Evolutionary conservation across 2,888 invertebrate genomes (phyloP).

Genomic region (Phytoseiulus persimilis): DNA sequence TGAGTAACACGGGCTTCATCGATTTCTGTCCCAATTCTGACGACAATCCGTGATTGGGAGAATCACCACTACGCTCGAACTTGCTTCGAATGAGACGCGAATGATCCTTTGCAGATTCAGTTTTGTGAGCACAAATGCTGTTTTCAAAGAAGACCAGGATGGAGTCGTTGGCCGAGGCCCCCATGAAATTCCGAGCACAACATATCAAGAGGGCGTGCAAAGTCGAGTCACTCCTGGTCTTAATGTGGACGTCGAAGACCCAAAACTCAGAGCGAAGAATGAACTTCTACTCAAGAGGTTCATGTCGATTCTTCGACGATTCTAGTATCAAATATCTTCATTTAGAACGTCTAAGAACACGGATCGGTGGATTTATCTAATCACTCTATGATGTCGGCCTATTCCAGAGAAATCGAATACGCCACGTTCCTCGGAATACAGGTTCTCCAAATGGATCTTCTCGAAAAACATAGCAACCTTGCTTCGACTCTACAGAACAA

Average conservation of each 20-base stretch:
- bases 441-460: slow-evolving; percentile 12
- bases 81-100: too few relatives aligned
- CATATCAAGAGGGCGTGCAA: slow-evolving; percentile 9
- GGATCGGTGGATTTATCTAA: too few relatives aligned
- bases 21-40: too few relatives aligned
- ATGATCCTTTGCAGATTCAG: not conserved
- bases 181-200: slow-evolving; percentile 6
- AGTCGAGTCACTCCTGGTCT: slow-evolving; percentile 17
- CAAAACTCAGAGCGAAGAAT: not conserved
- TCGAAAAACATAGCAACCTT: not conserved
- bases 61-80: too few relatives aligned
- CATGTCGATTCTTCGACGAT: too few relatives aligned
- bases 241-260: not conserved
- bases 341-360: too few relatives aligned
- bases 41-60: too few relatives aligned
- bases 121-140: slow-evolving; percentile 16
- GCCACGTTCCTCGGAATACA: slow-evolving; percentile 13
- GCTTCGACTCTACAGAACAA: not conserved
- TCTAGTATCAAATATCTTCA: too few relatives aligned
- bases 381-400: too few relatives aligned
- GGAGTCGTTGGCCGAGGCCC: slow-evolving; percentile 15
- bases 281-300: not conserved
- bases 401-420: slow-evolving; percentile 23
- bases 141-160: not conserved
- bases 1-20: too few relatives aligned